Base-by-base conservation (phyloP, 1,140 invertebrate species). In the Drosophila cardini region DNA sequence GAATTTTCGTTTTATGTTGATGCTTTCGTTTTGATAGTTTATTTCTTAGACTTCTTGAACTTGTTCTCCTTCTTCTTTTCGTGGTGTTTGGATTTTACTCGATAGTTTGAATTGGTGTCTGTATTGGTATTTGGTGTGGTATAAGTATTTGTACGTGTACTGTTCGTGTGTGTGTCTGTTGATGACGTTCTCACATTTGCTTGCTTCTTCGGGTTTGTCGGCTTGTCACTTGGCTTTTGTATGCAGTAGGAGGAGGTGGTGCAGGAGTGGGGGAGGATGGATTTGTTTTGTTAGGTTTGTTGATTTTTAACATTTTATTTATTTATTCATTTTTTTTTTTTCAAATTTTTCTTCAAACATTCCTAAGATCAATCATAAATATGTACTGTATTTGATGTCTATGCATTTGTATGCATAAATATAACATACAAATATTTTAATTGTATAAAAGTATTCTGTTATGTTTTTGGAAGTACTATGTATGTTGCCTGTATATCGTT, bases 401-500 rank as follows among this genome's bases (percentile, higher is more conserved):
- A 38, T 36, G 32, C 38, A 36, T 21, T n/a, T 55, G 13, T 36
- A 46, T 56, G 26, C 15, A 65, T 43, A 55, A 15, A 65, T 53
- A 30, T 56, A 56, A 56, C 21, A 46, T 48, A 56, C 46, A 61
- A 57, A 40, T 60, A 65, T 67, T 36, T 80, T 45, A 69, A 50
- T 68, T 64, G 52, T 7, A 30, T 48, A 32, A 52, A 42, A 70
- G 50, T 57, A 52, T 69, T 67, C 55, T 68, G 61, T 21, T 56
- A n/a, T 61, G 50, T 52, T 57, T 62, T 67, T 86, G 82, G 81
- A 85, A 85, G 82, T 86, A 85, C 81, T 26, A 26, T 26, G 21
- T 85, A 81, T 56, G 81, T 85, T 86, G 64, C 81, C 62, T 68
- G 76, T 84, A 86, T 85, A 86, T 85, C 81, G 81, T 85, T 85